A percentile compares a stretch with the other conserved stretches of the same genome.
phyloP scores from a whole-genome alignment of 2,888 invertebrate genomes.

The Scaptomyza flava region DNA sequence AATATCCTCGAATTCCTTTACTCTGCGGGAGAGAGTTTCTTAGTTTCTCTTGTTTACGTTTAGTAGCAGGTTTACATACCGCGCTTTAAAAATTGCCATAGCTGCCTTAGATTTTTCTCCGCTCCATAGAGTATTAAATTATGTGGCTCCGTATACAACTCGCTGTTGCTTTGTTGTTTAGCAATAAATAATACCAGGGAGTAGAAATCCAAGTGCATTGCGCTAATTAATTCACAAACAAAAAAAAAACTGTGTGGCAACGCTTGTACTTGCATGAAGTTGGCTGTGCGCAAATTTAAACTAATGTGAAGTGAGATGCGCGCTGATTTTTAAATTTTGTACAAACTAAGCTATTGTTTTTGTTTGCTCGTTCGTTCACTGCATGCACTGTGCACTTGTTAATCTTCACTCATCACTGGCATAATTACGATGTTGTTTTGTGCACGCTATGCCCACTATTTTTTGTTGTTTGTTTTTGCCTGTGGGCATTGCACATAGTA shows the following conservation, averaged over 20 bases:
- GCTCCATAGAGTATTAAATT: constrained; percentile 38
- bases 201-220: constrained; percentile 54
- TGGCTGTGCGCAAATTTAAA: constrained; percentile 29
- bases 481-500: constrained; percentile 41
- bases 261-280: constrained; percentile 22
- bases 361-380: constrained; percentile 26
- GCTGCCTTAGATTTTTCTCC: background rate
- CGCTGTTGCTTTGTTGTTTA: constrained; percentile 42
- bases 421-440: constrained; percentile 33
- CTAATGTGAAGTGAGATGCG: constrained; percentile 30
- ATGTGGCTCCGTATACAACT: constrained; percentile 24
- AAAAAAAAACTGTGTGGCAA: constrained; percentile 24
- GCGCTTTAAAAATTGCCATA: constrained; percentile 84
- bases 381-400: constrained; percentile 8
- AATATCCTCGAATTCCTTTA: constrained; percentile 92
- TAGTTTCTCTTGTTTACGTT: constrained; percentile 12
- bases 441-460: constrained; percentile 30
- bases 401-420: constrained; percentile 21
- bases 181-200: constrained; percentile 18
- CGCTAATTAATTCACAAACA: constrained; percentile 21
- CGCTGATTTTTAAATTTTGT: constrained; percentile 12
- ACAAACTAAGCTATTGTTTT: constrained; percentile 18
- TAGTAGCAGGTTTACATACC: constrained; percentile 65
- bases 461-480: constrained; percentile 23
- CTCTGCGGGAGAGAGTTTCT: constrained; percentile 85